A percentile compares a stretch with the other conserved stretches of the same genome.
phyloP scores from a whole-genome alignment of 2,113 vertebrate species.

The Cettia cetti region DNA sequence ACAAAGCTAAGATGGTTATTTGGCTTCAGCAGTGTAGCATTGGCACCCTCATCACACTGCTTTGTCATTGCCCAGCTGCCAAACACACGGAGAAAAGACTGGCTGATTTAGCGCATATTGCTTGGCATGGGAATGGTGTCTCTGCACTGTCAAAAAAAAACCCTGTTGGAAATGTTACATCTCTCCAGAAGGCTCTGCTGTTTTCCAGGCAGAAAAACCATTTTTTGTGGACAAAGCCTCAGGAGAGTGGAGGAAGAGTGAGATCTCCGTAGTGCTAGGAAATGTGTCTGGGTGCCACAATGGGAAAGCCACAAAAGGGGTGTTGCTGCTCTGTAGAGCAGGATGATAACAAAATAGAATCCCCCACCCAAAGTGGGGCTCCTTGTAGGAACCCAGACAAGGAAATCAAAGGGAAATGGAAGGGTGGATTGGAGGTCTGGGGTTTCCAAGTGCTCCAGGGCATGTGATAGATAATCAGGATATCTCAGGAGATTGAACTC shows the following conservation, averaged over 20 bases:
- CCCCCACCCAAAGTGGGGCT: not conserved
- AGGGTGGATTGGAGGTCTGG: not conserved
- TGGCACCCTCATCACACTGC: not conserved
- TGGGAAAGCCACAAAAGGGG: not conserved
- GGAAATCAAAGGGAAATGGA: not conserved
- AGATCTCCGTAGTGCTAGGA: not conserved
- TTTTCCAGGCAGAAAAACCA: not conserved
- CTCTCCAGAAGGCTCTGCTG: not conserved
- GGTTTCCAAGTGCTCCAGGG: not conserved
- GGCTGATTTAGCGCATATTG: not conserved
- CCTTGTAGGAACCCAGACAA: not conserved
- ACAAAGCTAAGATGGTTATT: not conserved
- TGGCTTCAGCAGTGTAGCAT: not conserved
- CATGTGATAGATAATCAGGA: not conserved
- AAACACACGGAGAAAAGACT: not conserved
- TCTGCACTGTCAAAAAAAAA: not conserved
- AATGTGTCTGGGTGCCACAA: not conserved
- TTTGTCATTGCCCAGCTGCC: not conserved
- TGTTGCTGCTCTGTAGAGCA: not conserved
- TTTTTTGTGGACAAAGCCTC: not conserved
- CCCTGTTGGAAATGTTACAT: not conserved
- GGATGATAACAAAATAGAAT: not conserved
- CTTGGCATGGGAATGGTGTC: not conserved
- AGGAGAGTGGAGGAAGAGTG: not conserved
- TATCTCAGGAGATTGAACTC: not conserved